A percentile compares a stretch with the other conserved stretches of the same genome.
Evolutionary conservation across 1,140 invertebrate genomes (phyloP).

Genomic region (Ceratina australensis): DNA sequence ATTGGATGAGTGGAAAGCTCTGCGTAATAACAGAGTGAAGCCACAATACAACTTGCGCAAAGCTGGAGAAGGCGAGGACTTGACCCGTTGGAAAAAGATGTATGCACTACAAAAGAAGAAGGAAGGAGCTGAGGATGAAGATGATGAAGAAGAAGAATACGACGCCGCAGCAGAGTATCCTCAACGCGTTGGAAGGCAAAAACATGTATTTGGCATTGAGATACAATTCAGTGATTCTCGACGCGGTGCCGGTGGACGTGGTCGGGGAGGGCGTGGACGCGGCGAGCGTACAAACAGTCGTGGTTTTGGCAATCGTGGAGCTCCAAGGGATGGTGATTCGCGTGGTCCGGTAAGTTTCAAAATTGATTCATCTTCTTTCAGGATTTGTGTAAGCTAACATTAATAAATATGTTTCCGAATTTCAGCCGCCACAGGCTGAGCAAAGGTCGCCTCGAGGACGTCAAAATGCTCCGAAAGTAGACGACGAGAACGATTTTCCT

Average conservation of each 20-base stretch:
- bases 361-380: background rate
- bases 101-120: conserved; percentile 91
- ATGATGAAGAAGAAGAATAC: conserved; percentile 86
- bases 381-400: background rate
- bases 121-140: conserved; percentile 84
- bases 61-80: conserved; percentile 94
- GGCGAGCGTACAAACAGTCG: conserved; percentile 73
- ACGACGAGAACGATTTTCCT: conserved; percentile 97
- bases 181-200: conserved; percentile 92
- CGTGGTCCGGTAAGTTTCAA: conserved; percentile 68
- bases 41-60: conserved; percentile 94
- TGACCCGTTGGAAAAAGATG: conserved; percentile 95
- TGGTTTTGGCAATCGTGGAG: conserved; percentile 73
- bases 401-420: background rate
- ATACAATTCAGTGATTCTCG: conserved; percentile 92
- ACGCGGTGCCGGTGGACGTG: conserved; percentile 84
- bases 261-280: conserved; percentile 81
- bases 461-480: conserved; percentile 92
- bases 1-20: conserved; percentile 93
- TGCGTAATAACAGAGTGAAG: conserved; percentile 86
- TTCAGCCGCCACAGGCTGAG: conserved; percentile 61
- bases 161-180: conserved; percentile 88
- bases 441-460: conserved; percentile 78
- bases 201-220: conserved; percentile 92
- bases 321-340: conserved; percentile 68